These are phyloP conservation scores for Hyperopisus bebe DNA, from an alignment of 2,113 vertebrate species.

Conservation along the genomic window DNA sequence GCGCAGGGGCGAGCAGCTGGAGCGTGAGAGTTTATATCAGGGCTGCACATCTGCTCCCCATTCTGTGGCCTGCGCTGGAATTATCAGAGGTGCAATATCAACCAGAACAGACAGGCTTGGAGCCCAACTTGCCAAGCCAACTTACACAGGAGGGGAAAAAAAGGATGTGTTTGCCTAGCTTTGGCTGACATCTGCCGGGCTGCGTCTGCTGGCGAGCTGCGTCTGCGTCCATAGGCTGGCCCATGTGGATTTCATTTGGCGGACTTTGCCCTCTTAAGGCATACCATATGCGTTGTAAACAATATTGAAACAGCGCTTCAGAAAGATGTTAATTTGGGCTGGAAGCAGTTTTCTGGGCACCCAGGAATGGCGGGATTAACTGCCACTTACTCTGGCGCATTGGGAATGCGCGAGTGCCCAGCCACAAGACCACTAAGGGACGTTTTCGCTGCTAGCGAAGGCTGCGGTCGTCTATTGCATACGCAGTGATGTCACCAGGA, in stretches of 20 bases:
- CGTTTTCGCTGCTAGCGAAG: neutral
- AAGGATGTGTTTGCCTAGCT: slow-evolving; percentile 47
- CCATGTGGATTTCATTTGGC: slow-evolving; percentile 34
- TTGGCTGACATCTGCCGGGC: slow-evolving; percentile 47
- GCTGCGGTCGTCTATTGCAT: neutral
- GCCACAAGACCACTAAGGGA: neutral
- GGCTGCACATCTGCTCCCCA: slow-evolving; percentile 44
- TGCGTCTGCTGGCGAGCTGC: slow-evolving; percentile 36
- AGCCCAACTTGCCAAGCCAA: slow-evolving; percentile 44
- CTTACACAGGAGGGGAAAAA: slow-evolving; percentile 30
- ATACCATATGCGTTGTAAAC: slow-evolving; percentile 7
- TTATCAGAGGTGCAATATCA: slow-evolving; percentile 23
- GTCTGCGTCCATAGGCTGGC: slow-evolving; percentile 31
- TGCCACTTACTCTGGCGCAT: neutral
- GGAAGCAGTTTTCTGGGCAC: neutral
- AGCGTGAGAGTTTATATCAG: slow-evolving; percentile 52
- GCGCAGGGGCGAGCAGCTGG: slow-evolving; percentile 52
- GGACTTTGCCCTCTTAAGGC: neutral
- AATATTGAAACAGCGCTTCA: slow-evolving; percentile 27
- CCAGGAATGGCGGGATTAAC: neutral
- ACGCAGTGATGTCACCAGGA: neutral
- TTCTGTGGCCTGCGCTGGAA: neutral
- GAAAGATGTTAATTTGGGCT: neutral
- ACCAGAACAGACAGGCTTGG: slow-evolving; percentile 46
- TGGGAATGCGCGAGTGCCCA: neutral